Evolutionary conservation across 2,797 vertebrate genomes (phyloP), one percentile per base, ranked within the genome.

Genomic region (Lateolabrax maculatus): DNA sequence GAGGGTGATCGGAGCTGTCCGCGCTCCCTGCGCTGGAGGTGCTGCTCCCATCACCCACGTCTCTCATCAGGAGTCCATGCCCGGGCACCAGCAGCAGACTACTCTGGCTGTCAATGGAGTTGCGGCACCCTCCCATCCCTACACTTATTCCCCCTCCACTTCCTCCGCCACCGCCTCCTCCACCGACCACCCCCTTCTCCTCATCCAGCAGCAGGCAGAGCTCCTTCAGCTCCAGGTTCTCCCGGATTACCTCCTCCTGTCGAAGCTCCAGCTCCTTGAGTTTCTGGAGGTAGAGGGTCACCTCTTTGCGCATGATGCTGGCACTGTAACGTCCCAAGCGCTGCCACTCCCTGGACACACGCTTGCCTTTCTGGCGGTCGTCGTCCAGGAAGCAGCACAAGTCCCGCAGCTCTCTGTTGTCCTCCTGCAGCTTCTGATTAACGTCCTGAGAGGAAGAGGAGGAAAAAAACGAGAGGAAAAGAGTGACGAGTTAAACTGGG

Each of bases 301-400:
- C 97, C 90, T 99, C 98, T 92, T 98, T 99, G 89, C 98, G 97
- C 98, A 99, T 98, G 84, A 99, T 93, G 4, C 97, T 97, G 11
- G 97, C 96, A 0, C 97, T 98, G 94, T 97, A 99, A 46, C 97
- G 96, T 84, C 98, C 98, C 83, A 99, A 94, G 11, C 98, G 95
- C 93, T 99, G 98, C 98, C 98, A 99, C 86, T 99, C 98, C 2
- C 98, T 96, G 60, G 98, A 99, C 65, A 99, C 97, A 57, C 96
- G 96, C 93, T 98, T 99, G 75, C 98, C 97, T 86, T 99, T 99
- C 95, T 99, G 98, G 15, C 98, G 94, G 92, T 99, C 98, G 0
- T 99, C 98, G 1, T 99, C 98, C 88, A 99, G 93, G 91, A 99
- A 99, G 79, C 98, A 99, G 92, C 98, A 99, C 55, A 99, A 95